Base-by-base conservation (phyloP, 2,797 vertebrate species). In the Sibirionetta formosa region DNA sequence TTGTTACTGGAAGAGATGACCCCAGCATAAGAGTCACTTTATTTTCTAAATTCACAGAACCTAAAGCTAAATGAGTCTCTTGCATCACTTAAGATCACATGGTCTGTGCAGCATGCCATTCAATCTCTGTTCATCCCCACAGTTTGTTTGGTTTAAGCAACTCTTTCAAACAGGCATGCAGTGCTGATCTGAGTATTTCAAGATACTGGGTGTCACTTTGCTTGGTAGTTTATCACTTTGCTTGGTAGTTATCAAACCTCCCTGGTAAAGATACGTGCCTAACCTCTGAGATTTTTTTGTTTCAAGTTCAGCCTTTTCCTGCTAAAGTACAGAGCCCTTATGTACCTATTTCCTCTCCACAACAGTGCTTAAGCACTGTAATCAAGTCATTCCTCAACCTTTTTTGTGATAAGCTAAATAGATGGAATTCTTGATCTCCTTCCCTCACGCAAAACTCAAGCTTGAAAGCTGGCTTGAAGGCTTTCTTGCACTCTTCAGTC, bases 251-350 rank as follows among this genome's bases (percentile, higher is more conserved):
- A 88, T 91, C 85, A 89, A 93, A 86, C 40, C 18, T 72, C 44
- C 10, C n/a, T 81, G 50, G 73, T 94, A 18, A 64, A 81, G 76
- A 81, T 14, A 57, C 58, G 60, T 78, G 61, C 65, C 57, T 94
- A 75, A 23, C 58, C 36, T 51, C 31, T 19, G 26, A 90, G 63
- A 7, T 50, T 53, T 82, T 92, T 73, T 83, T 29, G n/a, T 66
- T 87, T 91, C 82, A 72, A 78, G 57, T 93, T 94, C 69, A 86
- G 82, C 88, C 54, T 82, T 86, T 69, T 4, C 77, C 50, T 84
- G 73, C 54, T 72, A 66, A 75, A 88, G 79, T 83, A 70, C 48
- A 72, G 61, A 86, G 69, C 54, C 29, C 38, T 86, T 91, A 40
- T 66, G 54, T 90, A 64, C 9, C 1, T 53, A 63, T 72, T 84